Evolutionary conservation across 2,113 vertebrate genomes (phyloP).

Genomic region (Dicerorhinus sumatrensis): DNA sequence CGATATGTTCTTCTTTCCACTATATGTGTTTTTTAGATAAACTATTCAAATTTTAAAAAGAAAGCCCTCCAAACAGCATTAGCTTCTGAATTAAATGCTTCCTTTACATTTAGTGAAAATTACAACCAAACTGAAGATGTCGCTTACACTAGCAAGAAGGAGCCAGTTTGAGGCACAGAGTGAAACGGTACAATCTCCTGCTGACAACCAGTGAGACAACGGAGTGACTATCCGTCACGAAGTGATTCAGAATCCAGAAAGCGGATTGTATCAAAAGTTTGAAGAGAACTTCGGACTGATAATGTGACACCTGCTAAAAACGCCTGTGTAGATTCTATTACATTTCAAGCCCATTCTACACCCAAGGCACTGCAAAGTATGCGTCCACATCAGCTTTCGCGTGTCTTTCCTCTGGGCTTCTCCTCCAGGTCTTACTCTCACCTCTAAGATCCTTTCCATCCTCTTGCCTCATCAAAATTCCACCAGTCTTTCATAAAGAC

Average conservation of each 20-base stretch:
- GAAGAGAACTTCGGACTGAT: not conserved
- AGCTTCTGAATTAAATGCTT: not conserved
- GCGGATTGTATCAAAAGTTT: not conserved
- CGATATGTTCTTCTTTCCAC: not conserved
- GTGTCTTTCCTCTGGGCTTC: not conserved
- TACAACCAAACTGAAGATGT: not conserved
- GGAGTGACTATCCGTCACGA: not conserved
- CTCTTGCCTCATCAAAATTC: not conserved
- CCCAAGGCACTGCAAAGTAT: not conserved
- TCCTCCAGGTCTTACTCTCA: not conserved
- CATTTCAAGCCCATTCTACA: not conserved
- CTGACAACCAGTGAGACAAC: too few relatives aligned
- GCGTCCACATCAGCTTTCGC: fast-evolving
- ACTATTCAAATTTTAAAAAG: not conserved
- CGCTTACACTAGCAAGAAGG: not conserved
- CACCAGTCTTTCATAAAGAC: not conserved
- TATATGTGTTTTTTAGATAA: not conserved
- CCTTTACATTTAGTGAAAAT: not conserved
- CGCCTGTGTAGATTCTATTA: not conserved
- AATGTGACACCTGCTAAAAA: not conserved
- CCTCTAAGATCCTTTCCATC: not conserved
- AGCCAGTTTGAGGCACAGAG: not conserved
- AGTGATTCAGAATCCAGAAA: not conserved
- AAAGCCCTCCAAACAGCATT: not conserved
- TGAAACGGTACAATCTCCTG: too few relatives aligned